Base-by-base conservation (phyloP, 2,888 invertebrate species). In the Halictus ligatus region DNA sequence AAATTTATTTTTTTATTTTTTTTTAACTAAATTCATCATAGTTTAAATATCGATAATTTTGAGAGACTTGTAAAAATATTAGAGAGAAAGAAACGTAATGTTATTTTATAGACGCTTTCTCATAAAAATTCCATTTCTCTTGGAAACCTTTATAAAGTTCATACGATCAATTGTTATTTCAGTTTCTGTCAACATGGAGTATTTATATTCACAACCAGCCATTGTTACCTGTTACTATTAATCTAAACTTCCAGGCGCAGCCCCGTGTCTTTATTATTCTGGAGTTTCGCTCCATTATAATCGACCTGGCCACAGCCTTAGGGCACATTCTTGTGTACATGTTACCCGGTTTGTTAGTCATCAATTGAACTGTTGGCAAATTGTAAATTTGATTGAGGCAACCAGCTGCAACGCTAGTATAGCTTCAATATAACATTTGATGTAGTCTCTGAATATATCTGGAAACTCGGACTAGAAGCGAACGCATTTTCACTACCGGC, bases 321-420 rank as follows among this genome's bases (percentile, higher is more conserved):
- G n/a, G 71, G 50, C 18, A 15, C 12, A 46, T 13, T 50, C 48
- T 71, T 74, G 43, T 40, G 46, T 15, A 71, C 54, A 6, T 8
- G 85, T 67, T 76, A 58, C n/a, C 58, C 40, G 21, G 75, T 79
- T 83, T 84, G 76, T 76, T 67, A 54, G 67, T 43, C 54, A 50
- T 58, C 67, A 69, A 73, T 85, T 69, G 85, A 85, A 79, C 80
- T 74, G 40, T 40, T 74, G 40, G 25, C 67, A 58, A 69, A 85
- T 85, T 85, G 79, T 85, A 75, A 83, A 40, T 85, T 78, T 85
- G 83, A 83, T 74, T 72, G 46, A 10, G 21, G 18, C 21, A 40
- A 25, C 64, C 54, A 13, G 73, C 71, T 75, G 18, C 64, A 21
- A 72, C 29, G 10, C 54, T 46, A 29, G 21, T 18, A 6, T 43